phyloP scores from a whole-genome alignment of 2,888 invertebrate genomes.

The Heliconius ismenius region DNA sequence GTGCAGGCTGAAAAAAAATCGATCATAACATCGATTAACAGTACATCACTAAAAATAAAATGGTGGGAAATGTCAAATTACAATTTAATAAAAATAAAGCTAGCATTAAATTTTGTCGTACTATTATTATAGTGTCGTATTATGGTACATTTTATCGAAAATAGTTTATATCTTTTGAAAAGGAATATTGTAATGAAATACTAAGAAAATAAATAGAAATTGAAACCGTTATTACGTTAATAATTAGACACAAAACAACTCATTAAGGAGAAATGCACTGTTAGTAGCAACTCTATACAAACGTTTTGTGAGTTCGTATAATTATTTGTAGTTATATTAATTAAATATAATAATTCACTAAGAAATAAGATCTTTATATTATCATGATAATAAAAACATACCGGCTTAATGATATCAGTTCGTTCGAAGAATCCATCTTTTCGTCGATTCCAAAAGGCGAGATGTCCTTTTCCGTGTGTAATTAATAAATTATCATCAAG shows the following conservation, averaged over 20 bases:
- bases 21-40: neutral
- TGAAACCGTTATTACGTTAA: neutral
- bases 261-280: neutral
- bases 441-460: conserved; percentile 95
- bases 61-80: neutral
- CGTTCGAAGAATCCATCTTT: conserved; percentile 95
- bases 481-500: conserved; percentile 94
- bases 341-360: neutral
- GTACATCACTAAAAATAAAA: neutral
- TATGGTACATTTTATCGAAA: conserved; percentile 3
- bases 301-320: neutral
- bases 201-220: neutral
- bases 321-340: neutral
- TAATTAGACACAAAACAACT: neutral
- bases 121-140: too few relatives aligned
- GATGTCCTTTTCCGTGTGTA: conserved; percentile 94
- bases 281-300: neutral
- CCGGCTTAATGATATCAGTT: conserved; percentile 93
- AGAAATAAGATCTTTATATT: neutral
- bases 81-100: neutral
- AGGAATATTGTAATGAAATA: too few relatives aligned
- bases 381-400: conserved; percentile 54
- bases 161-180: too few relatives aligned
- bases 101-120: neutral
- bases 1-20: conserved; percentile 83